Conservation (phyloP, 2,888 invertebrate genomes). For the Drosophila niveifrons region DNA sequence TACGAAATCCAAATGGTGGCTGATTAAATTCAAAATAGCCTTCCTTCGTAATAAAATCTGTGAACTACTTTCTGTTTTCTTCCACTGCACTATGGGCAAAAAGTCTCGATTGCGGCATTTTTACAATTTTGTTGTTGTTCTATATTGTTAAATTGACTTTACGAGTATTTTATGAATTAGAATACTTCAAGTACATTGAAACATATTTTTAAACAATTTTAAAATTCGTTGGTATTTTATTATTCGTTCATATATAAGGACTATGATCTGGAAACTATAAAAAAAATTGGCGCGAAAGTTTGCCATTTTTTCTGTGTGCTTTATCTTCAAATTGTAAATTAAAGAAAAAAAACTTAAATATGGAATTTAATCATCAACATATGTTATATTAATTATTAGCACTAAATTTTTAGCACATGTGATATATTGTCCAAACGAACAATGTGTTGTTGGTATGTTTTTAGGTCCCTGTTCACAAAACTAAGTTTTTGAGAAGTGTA, state of each 20-base stretch:
- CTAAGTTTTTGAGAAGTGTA: constrained; percentile 2
- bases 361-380: neutral
- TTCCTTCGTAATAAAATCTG: too few relatives aligned
- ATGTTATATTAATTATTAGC: neutral
- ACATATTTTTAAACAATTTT: neutral
- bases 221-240: neutral
- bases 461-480: constrained; percentile 1
- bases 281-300: constrained; percentile 1
- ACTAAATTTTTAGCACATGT: neutral
- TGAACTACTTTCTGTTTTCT: too few relatives aligned
- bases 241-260: constrained; percentile 1
- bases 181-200: neutral
- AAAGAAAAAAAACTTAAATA: neutral
- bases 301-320: constrained; percentile 5
- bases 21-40: too few relatives aligned
- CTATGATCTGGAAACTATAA: constrained; percentile 2
- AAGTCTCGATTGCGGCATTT: neutral
- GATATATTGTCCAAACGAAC: neutral
- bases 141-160: constrained; percentile 1
- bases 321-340: constrained; percentile 5
- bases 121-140: neutral
- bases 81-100: too few relatives aligned
- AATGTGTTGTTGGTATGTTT: constrained; percentile 1
- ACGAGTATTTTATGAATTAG: neutral
- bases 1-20: too few relatives aligned